phyloP scores from a whole-genome alignment of 1,140 invertebrate genomes.

The Magallana angulata region DNA sequence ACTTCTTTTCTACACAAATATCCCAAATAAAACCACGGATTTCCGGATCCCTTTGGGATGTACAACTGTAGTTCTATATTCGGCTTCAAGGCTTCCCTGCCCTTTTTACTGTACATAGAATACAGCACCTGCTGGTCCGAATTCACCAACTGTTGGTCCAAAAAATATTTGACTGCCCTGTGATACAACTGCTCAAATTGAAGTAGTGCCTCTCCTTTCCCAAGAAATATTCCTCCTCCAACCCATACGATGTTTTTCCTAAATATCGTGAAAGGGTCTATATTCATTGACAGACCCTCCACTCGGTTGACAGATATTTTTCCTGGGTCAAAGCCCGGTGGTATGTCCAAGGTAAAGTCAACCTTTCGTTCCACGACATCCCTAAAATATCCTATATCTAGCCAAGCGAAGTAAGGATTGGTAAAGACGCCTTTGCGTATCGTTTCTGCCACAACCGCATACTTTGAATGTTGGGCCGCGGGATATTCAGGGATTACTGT shows the following conservation, averaged over 20 bases:
- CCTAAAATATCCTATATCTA: constrained; percentile 70
- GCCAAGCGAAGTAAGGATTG: constrained; percentile 64
- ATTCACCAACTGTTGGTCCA: constrained; percentile 64
- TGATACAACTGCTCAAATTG: constrained; percentile 65
- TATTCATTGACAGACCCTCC: not conserved
- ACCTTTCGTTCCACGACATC: constrained; percentile 53
- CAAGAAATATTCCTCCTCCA: constrained; percentile 61
- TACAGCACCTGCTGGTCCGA: constrained; percentile 74
- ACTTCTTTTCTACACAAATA: constrained; percentile 47
- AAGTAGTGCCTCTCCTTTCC: constrained; percentile 50
- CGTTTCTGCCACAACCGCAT: constrained; percentile 55
- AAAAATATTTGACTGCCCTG: constrained; percentile 62
- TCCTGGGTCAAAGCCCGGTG: constrained; percentile 56
- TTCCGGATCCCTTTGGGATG: constrained; percentile 54
- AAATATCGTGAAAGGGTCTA: constrained; percentile 53
- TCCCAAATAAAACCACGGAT: constrained; percentile 71
- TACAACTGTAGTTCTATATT: constrained; percentile 68
- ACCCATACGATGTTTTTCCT: constrained; percentile 60
- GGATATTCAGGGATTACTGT: constrained; percentile 67
- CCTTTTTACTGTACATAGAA: constrained; percentile 63
- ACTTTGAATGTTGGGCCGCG: constrained; percentile 66
- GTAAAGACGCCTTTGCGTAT: constrained; percentile 51
- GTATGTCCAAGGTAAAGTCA: constrained; percentile 59
- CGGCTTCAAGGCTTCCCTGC: constrained; percentile 58
- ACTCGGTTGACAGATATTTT: constrained; percentile 61